Evolutionary conservation across 2,888 invertebrate species (phyloP), one percentile per base, ranked within the genome.

Genomic region (Lycaena phlaeas): DNA sequence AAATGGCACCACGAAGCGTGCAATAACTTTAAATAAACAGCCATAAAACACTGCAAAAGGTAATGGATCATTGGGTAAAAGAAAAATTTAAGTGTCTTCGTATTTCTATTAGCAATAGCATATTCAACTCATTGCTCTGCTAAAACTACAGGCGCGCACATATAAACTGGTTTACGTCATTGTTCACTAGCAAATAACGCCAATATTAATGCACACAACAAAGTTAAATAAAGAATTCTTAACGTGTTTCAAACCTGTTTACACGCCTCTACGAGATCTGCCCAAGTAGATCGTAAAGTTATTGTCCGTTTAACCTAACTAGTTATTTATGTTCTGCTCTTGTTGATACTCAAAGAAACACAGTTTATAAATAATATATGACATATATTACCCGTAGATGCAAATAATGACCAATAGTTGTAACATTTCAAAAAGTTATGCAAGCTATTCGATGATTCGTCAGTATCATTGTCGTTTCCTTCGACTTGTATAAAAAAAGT

Each of bases 241-340:
- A 39, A 39, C 30, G 10, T 22, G 39, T 39, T 31, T 39, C 25
- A 39, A 31, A 39, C 39, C 39, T 41, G 41, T 36, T 41, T 26
- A 9, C 12, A 25, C 41, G 10, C 22, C 15, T 31, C 15, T 14
- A 15, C 9, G 30, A 22, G 34, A n/a, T 22, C 9, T 12, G 34
- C 12, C 34, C 22, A 22, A n/a, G 22, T 22, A 5, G 2, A 9
- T 22, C 22, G 6, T 22, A 22, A 22, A 18, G 9, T 7, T 22
- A 22, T 22, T 5, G 22, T 22, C 22, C 9, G 22, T 22, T 22
- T 22, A n/a, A n/a, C n/a, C n/a, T n/a, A n/a, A n/a, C n/a, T n/a
- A n/a, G n/a, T n/a, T n/a, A n/a, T n/a, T n/a, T n/a, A n/a, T n/a
- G n/a, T n/a, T n/a, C n/a, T n/a, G n/a, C n/a, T n/a, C n/a, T n/a